Evolutionary conservation across 1,140 invertebrate species (phyloP), one percentile per base, ranked within the genome.

Genomic region (Achroia grisella): DNA sequence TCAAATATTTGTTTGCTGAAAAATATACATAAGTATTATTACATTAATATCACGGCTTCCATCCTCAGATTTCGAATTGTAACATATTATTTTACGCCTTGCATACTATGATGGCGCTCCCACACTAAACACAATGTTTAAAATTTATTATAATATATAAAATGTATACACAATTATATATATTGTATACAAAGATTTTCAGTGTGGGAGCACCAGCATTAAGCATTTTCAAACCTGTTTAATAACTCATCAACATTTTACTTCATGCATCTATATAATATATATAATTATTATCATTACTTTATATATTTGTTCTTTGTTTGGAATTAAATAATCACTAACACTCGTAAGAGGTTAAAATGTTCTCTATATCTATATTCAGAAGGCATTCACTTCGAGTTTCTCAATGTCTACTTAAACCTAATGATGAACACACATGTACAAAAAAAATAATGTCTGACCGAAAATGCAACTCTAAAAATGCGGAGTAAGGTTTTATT

Each of bases 391-490:
- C 58, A 61, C 62, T 60, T 36, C 43, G 52, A 52, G 54, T 60
- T 52, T 69, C 69, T 68, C 28, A 68, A 58, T 54, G 36, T 44
- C 69, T 73, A 80, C 71, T 77, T 83, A 82, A 61, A 50, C 64
- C 67, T 70, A 67, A 63, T 47, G 49, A 66, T 83, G 72, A 80
- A 83, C 76, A 80, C 74, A 80, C 76, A 68, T 76, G 67, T 68
- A 72, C 64, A 68, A 48, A 58, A 51, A 62, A 50, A 37, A 23
- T 3, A 23, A 23, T 23, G 17, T 23, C 17, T 6, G 17, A 23
- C 17, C 6, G 17, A 23, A 23, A 6, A 23, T 6, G 2, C 6
- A 23, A 3, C 6, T 3, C 17, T 23, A 6, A 23, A 6, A 6
- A 6, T n/a, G n/a, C n/a, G n/a, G n/a, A n/a, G n/a, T n/a, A n/a